Conservation (phyloP, 2,113 vertebrate genomes). For the Aphyosemion australe region DNA sequence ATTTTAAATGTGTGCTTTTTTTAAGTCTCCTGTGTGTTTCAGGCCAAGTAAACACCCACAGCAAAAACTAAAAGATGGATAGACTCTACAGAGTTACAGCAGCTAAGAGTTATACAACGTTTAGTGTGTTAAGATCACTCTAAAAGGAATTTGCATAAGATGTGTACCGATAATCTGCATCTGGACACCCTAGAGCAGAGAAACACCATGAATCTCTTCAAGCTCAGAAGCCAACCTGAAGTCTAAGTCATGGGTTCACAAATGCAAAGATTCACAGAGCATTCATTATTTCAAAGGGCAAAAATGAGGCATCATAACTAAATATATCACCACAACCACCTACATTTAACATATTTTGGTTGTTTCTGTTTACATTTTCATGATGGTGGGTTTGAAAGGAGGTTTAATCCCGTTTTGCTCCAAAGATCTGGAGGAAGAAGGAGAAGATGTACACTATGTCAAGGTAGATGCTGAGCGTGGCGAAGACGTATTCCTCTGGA, state of each 20-base stretch:
- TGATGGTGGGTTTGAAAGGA: neutral
- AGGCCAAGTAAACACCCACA: conserved; percentile 22
- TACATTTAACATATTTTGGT: conserved; percentile 12
- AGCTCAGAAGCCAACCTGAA: no score
- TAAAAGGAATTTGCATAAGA: conserved; percentile 22
- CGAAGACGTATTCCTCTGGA: conserved; percentile 94
- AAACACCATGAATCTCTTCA: neutral
- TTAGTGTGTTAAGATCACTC: conserved; percentile 11
- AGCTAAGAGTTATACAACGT: conserved; percentile 48
- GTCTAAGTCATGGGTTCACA: no score
- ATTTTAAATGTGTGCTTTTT: neutral
- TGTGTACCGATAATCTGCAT: conserved; percentile 12
- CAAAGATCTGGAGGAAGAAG: conserved; percentile 92
- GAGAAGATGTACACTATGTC: conserved; percentile 95
- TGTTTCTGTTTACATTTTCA: conserved; percentile 4
- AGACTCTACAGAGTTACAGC: conserved; percentile 12
- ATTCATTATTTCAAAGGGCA: no score
- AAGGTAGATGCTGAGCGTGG: conserved; percentile 93
- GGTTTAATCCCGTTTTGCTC: conserved; percentile 84
- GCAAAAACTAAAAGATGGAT: conserved; percentile 8
- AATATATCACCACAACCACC: conserved; percentile 21
- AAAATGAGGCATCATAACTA: no score
- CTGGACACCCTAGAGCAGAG: conserved; percentile 21
- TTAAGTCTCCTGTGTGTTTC: neutral
- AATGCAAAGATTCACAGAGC: no score